phyloP scores from a whole-genome alignment of 2,797 vertebrate genomes.

The Takifugu ocellatus region DNA sequence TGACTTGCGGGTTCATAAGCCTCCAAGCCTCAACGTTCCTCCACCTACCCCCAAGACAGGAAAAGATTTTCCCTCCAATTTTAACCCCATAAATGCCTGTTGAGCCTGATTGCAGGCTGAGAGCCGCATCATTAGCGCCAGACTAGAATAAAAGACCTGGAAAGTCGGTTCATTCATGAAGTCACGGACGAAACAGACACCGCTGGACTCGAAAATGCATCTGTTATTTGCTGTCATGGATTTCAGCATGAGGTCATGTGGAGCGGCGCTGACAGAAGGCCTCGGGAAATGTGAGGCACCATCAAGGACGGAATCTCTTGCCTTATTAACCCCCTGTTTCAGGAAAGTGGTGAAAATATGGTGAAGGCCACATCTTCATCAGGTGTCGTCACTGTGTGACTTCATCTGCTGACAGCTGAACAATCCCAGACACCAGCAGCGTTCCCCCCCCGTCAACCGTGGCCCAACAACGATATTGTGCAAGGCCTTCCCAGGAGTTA shows the following conservation, averaged over 20 bases:
- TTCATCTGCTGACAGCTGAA: conserved; percentile 27
- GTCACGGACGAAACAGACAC: conserved; percentile 12
- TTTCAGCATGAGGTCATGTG: conserved; percentile 52
- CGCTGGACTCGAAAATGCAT: conserved; percentile 23
- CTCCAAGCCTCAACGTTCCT: conserved; percentile 66
- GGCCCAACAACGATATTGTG: not conserved
- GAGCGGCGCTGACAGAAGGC: conserved; percentile 44
- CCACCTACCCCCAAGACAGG: conserved; percentile 73
- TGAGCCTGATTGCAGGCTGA: conserved; percentile 18
- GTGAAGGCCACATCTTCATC: conserved; percentile 38
- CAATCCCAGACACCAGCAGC: conserved; percentile 1
- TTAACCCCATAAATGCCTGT: conserved; percentile 73
- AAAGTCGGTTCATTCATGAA: conserved; percentile 8
- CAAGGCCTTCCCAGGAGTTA: conserved; percentile 16
- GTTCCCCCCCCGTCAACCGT: conserved; percentile 15
- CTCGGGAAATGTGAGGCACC: conserved; percentile 39
- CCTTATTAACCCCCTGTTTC: not conserved
- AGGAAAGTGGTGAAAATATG: conserved; percentile 34
- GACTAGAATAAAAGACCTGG: conserved; percentile 1
- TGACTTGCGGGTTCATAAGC: conserved; percentile 68
- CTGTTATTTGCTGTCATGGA: conserved; percentile 19
- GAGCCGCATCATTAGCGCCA: not conserved
- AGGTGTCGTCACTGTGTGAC: conserved; percentile 24
- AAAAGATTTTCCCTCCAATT: conserved; percentile 67
- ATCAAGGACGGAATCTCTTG: conserved; percentile 23